Percentiles rank a stretch among this genome's conserved stretches.
Evolutionary conservation across 2,888 invertebrate species (phyloP).

Genomic region (Ferrisia virgata): DNA sequence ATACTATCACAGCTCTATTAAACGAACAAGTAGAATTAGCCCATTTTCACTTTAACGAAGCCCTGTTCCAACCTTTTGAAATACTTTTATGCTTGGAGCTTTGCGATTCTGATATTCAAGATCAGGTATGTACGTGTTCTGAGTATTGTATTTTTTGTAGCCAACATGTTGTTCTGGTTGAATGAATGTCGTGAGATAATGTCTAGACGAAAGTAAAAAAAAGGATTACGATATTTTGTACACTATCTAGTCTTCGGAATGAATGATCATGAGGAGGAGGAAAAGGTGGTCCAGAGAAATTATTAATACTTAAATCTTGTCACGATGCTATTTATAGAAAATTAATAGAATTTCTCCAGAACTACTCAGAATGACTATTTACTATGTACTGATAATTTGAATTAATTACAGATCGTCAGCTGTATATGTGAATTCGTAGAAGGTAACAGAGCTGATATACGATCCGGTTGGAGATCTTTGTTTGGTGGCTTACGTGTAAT

Average conservation of each 20-base stretch:
- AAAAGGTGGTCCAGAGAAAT: no score
- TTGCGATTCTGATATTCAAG: conserved; percentile 89
- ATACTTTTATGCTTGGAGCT: conserved; percentile 88
- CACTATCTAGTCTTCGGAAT: no score
- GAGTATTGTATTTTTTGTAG: conserved; percentile 9
- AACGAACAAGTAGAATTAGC: conserved; percentile 84
- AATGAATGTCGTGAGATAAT: not conserved
- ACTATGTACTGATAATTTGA: not conserved
- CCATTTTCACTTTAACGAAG: conserved; percentile 94
- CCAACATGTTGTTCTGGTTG: not conserved
- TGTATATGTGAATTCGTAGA: conserved; percentile 95
- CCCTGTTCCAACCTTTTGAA: conserved; percentile 90
- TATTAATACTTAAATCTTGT: no score
- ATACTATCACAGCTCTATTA: conserved; percentile 80
- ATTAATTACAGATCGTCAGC: conserved; percentile 73
- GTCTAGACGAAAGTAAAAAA: no score
- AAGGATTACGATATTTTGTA: no score
- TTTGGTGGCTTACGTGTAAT: conserved; percentile 92
- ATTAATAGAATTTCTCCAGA: no score
- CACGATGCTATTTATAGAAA: no score
- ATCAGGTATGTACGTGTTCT: conserved; percentile 57
- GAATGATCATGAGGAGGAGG: no score
- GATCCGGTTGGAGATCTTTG: conserved; percentile 93
- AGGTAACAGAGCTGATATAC: conserved; percentile 86
- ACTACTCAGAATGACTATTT: no score